These are phyloP conservation scores for Apteryx mantelli DNA, from an alignment of 2,113 vertebrate genomes.

Conservation along the genomic window DNA sequence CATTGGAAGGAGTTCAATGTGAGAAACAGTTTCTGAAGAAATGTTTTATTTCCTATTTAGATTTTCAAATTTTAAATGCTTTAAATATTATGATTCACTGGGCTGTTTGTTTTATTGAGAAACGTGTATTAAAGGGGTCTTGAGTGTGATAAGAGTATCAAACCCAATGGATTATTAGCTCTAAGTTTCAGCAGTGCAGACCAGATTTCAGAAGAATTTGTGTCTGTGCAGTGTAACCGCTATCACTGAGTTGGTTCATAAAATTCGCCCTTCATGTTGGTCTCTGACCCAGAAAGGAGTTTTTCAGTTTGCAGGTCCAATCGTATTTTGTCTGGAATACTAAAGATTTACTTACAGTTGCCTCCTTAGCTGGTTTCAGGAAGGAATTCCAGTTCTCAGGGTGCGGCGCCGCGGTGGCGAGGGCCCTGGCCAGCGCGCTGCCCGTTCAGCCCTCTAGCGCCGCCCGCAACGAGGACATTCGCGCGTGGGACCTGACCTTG, in stretches of 20 bases:
- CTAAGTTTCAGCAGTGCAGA: not conserved
- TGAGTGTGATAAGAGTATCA: not conserved
- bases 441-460: not conserved
- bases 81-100: too few species aligned
- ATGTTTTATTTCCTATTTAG: not conserved
- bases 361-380: not conserved
- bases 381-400: not conserved
- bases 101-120: not conserved
- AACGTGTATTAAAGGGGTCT: not conserved
- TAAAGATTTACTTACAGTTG: not conserved
- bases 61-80: not conserved
- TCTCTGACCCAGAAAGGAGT: not conserved
- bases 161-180: not conserved
- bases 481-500: not conserved
- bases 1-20: not conserved
- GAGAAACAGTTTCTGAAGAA: not conserved
- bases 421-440: not conserved
- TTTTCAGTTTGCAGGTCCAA: not conserved
- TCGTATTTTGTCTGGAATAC: not conserved
- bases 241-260: not conserved
- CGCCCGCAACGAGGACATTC: not conserved
- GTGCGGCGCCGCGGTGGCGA: accelerated
- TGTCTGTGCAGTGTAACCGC: not conserved
- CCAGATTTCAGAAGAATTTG: not conserved
- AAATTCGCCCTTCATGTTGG: not conserved